Percentiles rank a stretch among this genome's conserved stretches.
Evolutionary conservation across 2,113 vertebrate genomes (phyloP).

Genomic region (Theristicus caerulescens): DNA sequence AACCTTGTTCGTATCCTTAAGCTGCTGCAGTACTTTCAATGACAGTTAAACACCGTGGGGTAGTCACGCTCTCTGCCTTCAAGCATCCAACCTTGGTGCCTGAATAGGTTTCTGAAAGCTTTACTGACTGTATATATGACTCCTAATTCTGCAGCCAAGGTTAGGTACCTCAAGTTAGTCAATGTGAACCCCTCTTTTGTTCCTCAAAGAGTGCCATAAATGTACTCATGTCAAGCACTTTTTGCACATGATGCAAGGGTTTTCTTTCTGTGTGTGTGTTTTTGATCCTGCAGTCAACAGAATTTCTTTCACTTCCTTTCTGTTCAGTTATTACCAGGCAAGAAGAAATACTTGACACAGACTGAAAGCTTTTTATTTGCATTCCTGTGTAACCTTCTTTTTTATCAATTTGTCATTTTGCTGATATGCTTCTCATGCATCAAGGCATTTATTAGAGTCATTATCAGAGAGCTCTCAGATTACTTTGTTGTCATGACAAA

Average conservation of each 20-base stretch:
- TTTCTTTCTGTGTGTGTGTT: neutral
- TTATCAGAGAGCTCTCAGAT: conserved; percentile 51
- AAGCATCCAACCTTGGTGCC: neutral
- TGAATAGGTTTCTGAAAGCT: neutral
- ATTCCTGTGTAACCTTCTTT: conserved; percentile 46
- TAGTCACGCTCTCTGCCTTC: neutral
- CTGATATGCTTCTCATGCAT: conserved; percentile 52
- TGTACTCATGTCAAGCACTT: neutral
- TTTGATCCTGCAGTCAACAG: conserved; percentile 17
- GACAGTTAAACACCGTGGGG: neutral
- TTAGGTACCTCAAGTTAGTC: neutral
- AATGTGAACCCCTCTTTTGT: neutral
- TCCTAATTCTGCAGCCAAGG: neutral
- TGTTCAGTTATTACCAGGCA: conserved; percentile 8
- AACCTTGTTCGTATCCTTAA: neutral
- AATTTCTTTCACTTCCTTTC: conserved; percentile 34
- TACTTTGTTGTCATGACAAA: conserved; percentile 65
- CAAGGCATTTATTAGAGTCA: conserved; percentile 58
- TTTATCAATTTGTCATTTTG: conserved; percentile 64
- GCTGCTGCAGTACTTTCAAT: neutral
- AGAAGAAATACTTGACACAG: conserved; percentile 29
- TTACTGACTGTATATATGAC: neutral
- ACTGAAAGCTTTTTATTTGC: conserved; percentile 36
- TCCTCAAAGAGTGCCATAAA: neutral
- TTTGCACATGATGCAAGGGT: neutral